Conservation (phyloP, 2,888 invertebrate genomes). For the Cheilosia soror region DNA sequence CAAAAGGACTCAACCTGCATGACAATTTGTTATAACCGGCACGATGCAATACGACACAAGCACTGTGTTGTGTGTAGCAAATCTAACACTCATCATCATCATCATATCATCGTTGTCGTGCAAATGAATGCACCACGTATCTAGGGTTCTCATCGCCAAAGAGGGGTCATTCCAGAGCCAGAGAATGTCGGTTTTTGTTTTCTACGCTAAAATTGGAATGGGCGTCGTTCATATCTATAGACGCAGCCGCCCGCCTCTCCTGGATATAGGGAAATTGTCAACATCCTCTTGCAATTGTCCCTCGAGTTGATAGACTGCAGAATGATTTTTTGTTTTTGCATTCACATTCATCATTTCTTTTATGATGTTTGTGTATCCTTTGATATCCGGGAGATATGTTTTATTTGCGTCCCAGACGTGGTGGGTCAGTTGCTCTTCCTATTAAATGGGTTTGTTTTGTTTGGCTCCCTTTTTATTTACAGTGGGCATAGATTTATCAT, state of each 20-base stretch:
- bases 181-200: slow-evolving; percentile 33
- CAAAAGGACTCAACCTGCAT: slow-evolving; percentile 62
- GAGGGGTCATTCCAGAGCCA: slow-evolving; percentile 12
- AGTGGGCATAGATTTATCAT: background rate
- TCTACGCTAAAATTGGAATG: slow-evolving; percentile 36
- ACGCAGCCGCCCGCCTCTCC: slow-evolving; percentile 18
- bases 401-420: slow-evolving; percentile 30
- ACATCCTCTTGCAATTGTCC: slow-evolving; percentile 64
- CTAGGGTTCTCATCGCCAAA: slow-evolving; percentile 45
- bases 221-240: slow-evolving; percentile 17
- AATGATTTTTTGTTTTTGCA: slow-evolving; percentile 54
- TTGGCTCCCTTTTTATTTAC: background rate
- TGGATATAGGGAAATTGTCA: slow-evolving; percentile 55
- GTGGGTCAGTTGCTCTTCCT: slow-evolving; percentile 33
- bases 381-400: slow-evolving; percentile 49
- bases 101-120: slow-evolving; percentile 46
- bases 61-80: slow-evolving; percentile 31
- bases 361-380: slow-evolving; percentile 34
- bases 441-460: background rate
- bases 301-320: slow-evolving; percentile 49
- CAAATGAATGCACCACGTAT: slow-evolving; percentile 63
- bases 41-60: slow-evolving; percentile 57
- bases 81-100: slow-evolving; percentile 66
- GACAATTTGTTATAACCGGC: slow-evolving; percentile 63
- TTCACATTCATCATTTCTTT: slow-evolving; percentile 64